Base-by-base conservation (phyloP, 2,113 vertebrate genomes). In the Sialia sialis region DNA sequence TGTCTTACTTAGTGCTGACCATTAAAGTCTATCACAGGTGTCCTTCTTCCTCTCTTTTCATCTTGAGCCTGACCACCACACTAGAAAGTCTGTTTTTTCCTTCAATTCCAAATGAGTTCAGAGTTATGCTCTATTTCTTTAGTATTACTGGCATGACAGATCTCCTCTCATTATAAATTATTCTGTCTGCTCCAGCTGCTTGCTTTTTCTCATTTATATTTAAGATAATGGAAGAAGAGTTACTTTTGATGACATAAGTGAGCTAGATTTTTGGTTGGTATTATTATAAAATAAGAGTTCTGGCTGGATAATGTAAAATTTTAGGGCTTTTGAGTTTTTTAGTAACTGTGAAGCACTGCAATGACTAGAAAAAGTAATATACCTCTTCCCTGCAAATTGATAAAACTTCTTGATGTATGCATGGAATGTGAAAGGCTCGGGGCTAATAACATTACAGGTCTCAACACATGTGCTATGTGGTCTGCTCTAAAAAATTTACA, bases 141-240 rank as follows among this genome's bases (percentile, higher is more conserved):
- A 73, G 30, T 86, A 43, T 84, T 79, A 60, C 34, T 94, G 78
- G 54, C 54, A 51, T 93, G 84, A 69, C 70, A 76, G 49, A 80
- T 84, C 91, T 91, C 70, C 38, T 82, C 54, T 96, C 81, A 79
- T 94, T 94, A 91, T 94, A 91, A 93, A 96, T 95, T 89, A 96
- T 43, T 95, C 94, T 85, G 87, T 95, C 87, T 89, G 84, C 41
- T 89, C 91, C 78, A 73, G 87, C 62, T 78, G 58, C 75, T 87
- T 97, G 95, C 34, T 89, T 95, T 92, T 95, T 89, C 91, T 95
- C 94, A 94, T 95, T 95, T 95, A 80, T 43, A 69, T 95, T 95
- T 91, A 91, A 94, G 81, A 92, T 95, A 95, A 95, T 94, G 81
- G 78, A 87, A 94, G 74, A 93, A 83, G 94, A 94, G 89, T 83